phyloP scores from a whole-genome alignment of 2,888 invertebrate species.

The Melanchra persicariae region DNA sequence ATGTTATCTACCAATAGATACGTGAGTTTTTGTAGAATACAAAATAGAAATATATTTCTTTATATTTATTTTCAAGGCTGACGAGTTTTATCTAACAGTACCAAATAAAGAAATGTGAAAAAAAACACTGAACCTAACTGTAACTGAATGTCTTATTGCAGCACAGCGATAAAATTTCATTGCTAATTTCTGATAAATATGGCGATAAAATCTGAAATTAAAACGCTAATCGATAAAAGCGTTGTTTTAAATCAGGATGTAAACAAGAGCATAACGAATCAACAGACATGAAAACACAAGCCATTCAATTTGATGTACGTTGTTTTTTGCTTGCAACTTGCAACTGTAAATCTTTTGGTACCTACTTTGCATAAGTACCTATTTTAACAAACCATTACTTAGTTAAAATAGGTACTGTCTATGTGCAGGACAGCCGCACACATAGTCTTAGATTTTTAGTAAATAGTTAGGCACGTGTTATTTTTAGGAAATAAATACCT shows the following conservation, averaged over 20 bases:
- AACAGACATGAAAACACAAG: background rate
- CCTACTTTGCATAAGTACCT: background rate
- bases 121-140: background rate
- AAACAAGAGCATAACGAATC: background rate
- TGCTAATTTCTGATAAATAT: constrained; percentile 18
- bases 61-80: constrained; percentile 19
- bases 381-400: no score
- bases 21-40: constrained; percentile 2
- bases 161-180: constrained; percentile 19
- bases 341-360: background rate
- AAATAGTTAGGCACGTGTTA: no score
- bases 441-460: no score
- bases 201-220: constrained; percentile 29
- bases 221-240: constrained; percentile 23
- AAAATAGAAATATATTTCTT: constrained; percentile 12
- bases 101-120: background rate
- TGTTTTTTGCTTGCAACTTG: background rate
- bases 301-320: constrained; percentile 11
- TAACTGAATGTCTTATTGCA: constrained; percentile 1
- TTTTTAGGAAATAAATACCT: no score
- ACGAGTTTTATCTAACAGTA: background rate
- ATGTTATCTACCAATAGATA: constrained; percentile 1
- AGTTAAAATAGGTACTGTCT: no score
- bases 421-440: no score
- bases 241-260: background rate